Base-by-base conservation (phyloP, 2,888 invertebrate species). In the Nymphalis urticae region DNA sequence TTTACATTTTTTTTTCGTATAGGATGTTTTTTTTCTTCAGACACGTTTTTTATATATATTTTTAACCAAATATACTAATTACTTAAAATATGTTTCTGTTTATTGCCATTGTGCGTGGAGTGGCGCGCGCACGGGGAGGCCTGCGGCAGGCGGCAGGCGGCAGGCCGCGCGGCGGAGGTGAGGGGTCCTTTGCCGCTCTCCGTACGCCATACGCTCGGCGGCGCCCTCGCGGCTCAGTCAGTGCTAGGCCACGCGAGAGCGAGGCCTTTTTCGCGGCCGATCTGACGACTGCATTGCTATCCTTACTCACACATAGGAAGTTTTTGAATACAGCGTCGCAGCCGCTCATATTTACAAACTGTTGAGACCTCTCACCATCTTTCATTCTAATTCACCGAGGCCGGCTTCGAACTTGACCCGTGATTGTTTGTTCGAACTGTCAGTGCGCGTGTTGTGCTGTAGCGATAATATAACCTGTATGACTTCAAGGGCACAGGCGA, bases 391-490 rank as follows among this genome's bases (percentile, higher is more conserved):
- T 82, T 79, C 75, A 71, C 72, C 73, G 75, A 80, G 75, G 86
- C 85, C 85, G 85, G 85, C 83, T 85, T 75, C 83, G 85, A 88
- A 89, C 88, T 89, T 88, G 85, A 86, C 84, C 84, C 87, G 90
- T 89, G 92, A 87, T 89, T 89, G 90, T 90, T 88, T 89, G 86
- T 82, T 83, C 82, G 82, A 87, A 86, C 90, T 90, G 89, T 85
- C 89, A 90, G 90, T 90, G 90, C 88, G 90, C 88, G 90, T 92
- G 91, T 91, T 90, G 89, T 91, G 91, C 86, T 91, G 87, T 90
- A 90, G 90, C 90, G 88, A 91, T 90, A 91, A 89, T 90, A 90
- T 91, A 91, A 92, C 92, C 92, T 92, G 89, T 90, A 90, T 85
- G 82, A 83, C 87, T 89, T 91, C 92, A 92, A 92, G 92, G 92